A percentile compares a stretch with the other conserved stretches of the same genome.
Conservation (phyloP, 2,113 vertebrate species). For the Tursiops truncatus region DNA sequence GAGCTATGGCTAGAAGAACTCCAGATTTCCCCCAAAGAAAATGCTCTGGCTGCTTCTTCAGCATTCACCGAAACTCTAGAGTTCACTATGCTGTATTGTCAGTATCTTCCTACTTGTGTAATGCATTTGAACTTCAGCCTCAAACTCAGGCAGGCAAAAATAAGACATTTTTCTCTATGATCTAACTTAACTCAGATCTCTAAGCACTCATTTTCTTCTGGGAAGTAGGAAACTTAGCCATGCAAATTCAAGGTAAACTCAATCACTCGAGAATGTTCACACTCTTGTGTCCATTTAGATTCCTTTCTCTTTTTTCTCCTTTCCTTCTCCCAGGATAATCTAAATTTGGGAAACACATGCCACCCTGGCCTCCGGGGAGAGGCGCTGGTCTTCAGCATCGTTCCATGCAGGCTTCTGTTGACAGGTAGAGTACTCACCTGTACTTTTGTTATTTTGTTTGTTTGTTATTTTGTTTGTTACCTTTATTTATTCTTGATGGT, state of each 20-base stretch:
- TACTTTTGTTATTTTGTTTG: no score
- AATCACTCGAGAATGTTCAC: background rate
- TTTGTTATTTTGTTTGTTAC: no score
- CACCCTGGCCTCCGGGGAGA: background rate
- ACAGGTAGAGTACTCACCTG: rapidly evolving
- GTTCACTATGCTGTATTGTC: background rate
- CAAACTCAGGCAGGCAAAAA: background rate
- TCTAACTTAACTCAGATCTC: background rate
- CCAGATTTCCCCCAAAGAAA: background rate
- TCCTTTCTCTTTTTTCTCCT: background rate
- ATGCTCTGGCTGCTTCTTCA: background rate
- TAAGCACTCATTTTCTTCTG: background rate
- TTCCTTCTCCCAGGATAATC: background rate
- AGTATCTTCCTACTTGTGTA: background rate
- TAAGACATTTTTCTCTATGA: background rate
- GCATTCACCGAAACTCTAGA: background rate
- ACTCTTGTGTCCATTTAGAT: background rate
- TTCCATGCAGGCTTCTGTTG: background rate
- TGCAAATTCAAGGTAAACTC: background rate
- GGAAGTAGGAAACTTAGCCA: background rate
- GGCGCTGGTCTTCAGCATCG: rapidly evolving
- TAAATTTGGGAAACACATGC: background rate
- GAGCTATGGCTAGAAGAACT: background rate
- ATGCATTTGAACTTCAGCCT: background rate
- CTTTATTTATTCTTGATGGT: background rate